Base-by-base conservation (phyloP, 2,888 invertebrate species). In the Diarsia brunnea region DNA sequence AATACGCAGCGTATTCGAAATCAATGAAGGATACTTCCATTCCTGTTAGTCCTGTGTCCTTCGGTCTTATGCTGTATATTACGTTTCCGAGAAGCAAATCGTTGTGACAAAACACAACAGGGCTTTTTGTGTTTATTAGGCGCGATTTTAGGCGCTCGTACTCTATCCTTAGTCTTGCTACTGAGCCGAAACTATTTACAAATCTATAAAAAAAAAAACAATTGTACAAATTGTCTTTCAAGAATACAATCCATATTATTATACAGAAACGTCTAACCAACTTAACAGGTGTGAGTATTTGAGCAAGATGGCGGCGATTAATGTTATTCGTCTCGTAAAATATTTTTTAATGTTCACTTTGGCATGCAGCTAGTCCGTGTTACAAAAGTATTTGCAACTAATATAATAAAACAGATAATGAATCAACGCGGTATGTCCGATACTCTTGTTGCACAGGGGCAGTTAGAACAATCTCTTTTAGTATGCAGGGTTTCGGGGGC, bases 71-170 rank as follows among this genome's bases (percentile, higher is more conserved):
- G 91, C 99, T 98, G 95, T 98, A 98, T 88, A 99, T 97, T 84
- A 99, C 98, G 96, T 99, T 99, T 91, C 98, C 99, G 91, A 99
- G 97, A 90, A 99, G 97, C 85, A 99, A 97, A 97, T 99, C 99
- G 96, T 99, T 99, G 97, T 99, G 99, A 94, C 98, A 98, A 97
- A 99, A 99, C 79, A 99, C 99, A 84, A 99, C 94, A 60, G 98
- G 98, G 97, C 97, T 98, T 87, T 97, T 95, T 64, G 98, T 94
- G 90, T 97, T 95, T 82, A 96, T 96, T 90, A 99, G 96, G 86
- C 96, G 97, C 68, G 95, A 95, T 92, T 98, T 98, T 88, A 98
- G 95, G 77, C 95, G 94, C 83, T 97, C 96, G 91, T 98, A 97
- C 93, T 99, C 98, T 87, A 97, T 95, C 92, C 97, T 96, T 89